These are phyloP conservation scores for Anas flavirostris DNA, from an alignment of 2,797 vertebrate species.

Conservation along the genomic window DNA sequence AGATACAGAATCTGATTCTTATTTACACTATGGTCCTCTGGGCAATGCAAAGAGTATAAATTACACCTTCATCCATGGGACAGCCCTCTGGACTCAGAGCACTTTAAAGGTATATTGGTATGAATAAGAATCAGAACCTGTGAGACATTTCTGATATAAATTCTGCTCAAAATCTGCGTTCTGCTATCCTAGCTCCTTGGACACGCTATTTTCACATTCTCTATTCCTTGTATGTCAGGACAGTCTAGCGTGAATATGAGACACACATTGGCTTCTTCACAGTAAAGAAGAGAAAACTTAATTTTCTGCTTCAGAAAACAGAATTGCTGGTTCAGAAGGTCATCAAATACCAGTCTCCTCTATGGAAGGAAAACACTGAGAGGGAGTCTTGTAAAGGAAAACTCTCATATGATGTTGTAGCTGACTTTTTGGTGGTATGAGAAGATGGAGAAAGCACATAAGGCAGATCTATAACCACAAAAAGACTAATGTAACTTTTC, in stretches of 20 bases:
- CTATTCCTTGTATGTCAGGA: constrained; percentile 13
- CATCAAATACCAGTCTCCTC: constrained; percentile 24
- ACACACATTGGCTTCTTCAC: background rate
- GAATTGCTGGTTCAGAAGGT: constrained; percentile 33
- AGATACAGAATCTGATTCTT: background rate
- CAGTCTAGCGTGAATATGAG: background rate
- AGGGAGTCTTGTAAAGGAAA: background rate
- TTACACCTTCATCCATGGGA: background rate
- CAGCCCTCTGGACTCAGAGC: background rate
- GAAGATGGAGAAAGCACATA: background rate
- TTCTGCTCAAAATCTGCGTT: background rate
- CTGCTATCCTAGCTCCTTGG: background rate
- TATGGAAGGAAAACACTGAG: background rate
- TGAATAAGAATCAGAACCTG: background rate
- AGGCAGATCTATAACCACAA: background rate
- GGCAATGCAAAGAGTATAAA: background rate
- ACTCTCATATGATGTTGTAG: background rate
- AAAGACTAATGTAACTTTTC: background rate
- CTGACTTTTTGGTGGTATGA: background rate
- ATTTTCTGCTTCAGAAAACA: constrained; percentile 69
- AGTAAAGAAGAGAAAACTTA: constrained; percentile 29
- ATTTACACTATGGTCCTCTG: background rate
- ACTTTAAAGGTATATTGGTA: background rate
- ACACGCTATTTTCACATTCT: background rate
- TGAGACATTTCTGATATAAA: background rate